Evolutionary conservation across 2,113 vertebrate species (phyloP), one percentile per base, ranked within the genome.

Genomic region (Melanostigma gelatinosum): DNA sequence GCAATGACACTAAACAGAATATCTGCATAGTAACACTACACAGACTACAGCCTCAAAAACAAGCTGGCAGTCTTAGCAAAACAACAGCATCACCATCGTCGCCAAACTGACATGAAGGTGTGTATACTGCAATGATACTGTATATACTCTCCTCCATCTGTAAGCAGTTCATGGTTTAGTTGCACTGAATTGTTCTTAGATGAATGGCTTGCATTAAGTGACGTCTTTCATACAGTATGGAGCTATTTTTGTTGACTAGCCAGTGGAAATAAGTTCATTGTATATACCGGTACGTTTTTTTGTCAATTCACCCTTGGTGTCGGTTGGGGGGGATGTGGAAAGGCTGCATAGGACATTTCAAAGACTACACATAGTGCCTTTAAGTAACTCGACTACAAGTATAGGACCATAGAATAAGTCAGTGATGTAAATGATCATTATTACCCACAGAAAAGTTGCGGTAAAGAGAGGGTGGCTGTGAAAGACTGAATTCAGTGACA

Each of bases 1-100:
- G 46, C 27, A 61, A n/a, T 65, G 40, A 77, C 66, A 77, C 44
- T 40, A 24, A 67, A 74, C 71, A 52, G 32, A 66, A 46, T 64
- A 32, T 75, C 44, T 48, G 38, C 42, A 48, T 65, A 38, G 57
- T 34, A 66, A 32, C 24, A 67, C 40, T 15, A 20, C 62, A 32
- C 36, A 54, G 46, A n/a, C 54, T 40, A 18, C 36, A 54, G 46
- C 18, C 54, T 50, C 24, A 63, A 27, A 54, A n/a, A 18, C 20
- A 34, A 38, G 22, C 32, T 27, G 20, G 36, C 29, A 18, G 9
- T 27, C 60, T 65, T 34, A 40, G 64, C 8, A 42, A 27, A 66
- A 66, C 32, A 42, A 27, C 42, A n/a, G 4, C 54, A 48, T 50
- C 38, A 32, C 29, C 24, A 10, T 22, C 22, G 7, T 58, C 1